These are phyloP conservation scores for Microhierax caerulescens DNA, from an alignment of 2,797 vertebrate species.

Conservation along the genomic window DNA sequence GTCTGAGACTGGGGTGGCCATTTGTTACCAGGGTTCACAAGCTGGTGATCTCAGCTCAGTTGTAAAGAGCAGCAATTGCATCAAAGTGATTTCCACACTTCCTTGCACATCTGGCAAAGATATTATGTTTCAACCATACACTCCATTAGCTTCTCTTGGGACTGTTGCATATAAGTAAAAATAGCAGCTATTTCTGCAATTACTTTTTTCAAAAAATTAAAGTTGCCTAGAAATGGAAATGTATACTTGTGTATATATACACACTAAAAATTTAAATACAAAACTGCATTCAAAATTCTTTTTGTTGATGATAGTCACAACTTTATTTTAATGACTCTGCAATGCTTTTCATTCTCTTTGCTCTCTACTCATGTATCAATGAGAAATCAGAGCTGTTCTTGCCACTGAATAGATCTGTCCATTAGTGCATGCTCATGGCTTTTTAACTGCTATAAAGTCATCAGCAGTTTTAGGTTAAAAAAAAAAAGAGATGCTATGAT, in stretches of 20 bases:
- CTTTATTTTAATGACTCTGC: neutral
- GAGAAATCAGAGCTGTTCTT: neutral
- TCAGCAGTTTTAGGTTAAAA: neutral
- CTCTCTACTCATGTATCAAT: neutral
- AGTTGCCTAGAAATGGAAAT: neutral
- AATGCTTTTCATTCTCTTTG: neutral
- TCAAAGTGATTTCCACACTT: neutral
- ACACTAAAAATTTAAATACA: neutral
- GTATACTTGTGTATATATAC: neutral
- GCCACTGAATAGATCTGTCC: neutral
- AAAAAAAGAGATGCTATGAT: neutral
- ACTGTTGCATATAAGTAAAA: neutral
- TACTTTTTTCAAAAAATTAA: neutral
- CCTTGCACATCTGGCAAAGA: neutral
- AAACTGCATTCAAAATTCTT: neutral
- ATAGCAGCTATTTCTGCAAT: neutral
- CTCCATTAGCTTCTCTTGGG: neutral
- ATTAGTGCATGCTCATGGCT: neutral
- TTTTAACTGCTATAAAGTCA: neutral
- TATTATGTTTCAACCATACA: accelerated
- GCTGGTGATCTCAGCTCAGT: neutral
- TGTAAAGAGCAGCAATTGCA: neutral
- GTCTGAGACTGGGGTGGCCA: accelerated
- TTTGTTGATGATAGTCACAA: neutral
- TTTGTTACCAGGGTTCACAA: neutral